These are phyloP conservation scores for Calyptommatus sinebrachiatus DNA, from an alignment of 2,113 vertebrate species.

Conservation along the genomic window DNA sequence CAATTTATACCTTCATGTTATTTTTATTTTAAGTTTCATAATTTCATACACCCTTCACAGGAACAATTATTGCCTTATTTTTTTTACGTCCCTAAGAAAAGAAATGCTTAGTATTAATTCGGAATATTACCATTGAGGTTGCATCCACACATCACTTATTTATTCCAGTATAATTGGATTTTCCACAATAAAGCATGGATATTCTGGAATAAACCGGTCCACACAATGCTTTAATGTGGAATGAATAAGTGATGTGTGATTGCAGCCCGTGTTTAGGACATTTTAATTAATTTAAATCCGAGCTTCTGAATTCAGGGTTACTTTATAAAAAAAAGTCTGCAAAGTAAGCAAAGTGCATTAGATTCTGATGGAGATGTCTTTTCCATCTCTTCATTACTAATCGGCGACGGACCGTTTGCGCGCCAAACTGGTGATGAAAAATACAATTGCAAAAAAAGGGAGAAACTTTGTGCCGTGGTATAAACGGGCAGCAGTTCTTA, in stretches of 20 bases:
- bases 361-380: not conserved
- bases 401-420: not conserved
- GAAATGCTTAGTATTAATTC: conserved; percentile 22
- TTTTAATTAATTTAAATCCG: not conserved
- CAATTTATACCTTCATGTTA: no score
- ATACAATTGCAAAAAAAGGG: not conserved
- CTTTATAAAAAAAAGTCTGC: not conserved
- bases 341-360: not conserved
- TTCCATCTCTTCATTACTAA: not conserved
- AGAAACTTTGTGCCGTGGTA: not conserved
- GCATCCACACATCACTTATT: no score
- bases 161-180: no score
- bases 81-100: not conserved
- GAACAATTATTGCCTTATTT: no score
- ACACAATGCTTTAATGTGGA: no score
- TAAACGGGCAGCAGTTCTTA: not conserved
- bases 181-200: no score
- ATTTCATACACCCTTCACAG: no score
- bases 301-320: not conserved
- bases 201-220: no score
- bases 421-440: not conserved
- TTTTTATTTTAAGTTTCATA: not conserved
- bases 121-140: not conserved
- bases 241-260: no score
- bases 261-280: conserved; percentile 21